Base-by-base conservation (phyloP, 2,888 invertebrate species). In the Lithophane semibrunnea region DNA sequence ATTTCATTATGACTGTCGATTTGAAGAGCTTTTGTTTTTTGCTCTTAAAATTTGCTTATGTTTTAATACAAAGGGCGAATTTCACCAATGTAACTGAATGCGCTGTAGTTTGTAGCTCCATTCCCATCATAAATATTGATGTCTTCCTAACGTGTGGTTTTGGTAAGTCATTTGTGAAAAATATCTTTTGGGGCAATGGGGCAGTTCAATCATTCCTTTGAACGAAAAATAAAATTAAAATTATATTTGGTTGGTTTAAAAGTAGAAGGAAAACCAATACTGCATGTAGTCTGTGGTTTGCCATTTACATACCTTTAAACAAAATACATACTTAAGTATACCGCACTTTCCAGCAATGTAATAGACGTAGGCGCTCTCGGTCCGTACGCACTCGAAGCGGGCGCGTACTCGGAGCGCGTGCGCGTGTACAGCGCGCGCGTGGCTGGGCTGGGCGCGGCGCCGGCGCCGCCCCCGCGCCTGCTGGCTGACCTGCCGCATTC, bases 331-430 rank as follows among this genome's bases (percentile, higher is more conserved):
- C 9, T 54, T 52, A 8, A 52, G 21, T 0, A 21, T 21, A 21
- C 7, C 5, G 3, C 18, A 16, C 4, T 0, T 66, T 56, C 13
- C 94, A 99, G 99, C 79, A 99, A 99, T 95, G 99, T 99, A 79
- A 99, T 99, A 90, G 99, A 99, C 96, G 99, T 99, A n/a, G 98
- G 98, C 71, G 98, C 99, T 4, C 97, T 99, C 87, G 99, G 99
- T 83, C 98, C 98, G 16, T 99, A 99, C 93, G 98, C 98, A 89
- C 96, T 99, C 78, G 99, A 99, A 90, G 98, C 98, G 88, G 98
- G 98, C 91, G 99, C 99, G 93, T 99, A 98, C 94, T 97, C 98
- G 90, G 99, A 99, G 91, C 97, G 98, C 83, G 98, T 98, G 86
- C 97, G 98, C 87, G 96, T 97, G 88, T 98, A 98, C 95, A 95